A percentile compares a stretch with the other conserved stretches of the same genome.
Evolutionary conservation across 2,797 vertebrate species (phyloP).

Genomic region (Luscinia luscinia): DNA sequence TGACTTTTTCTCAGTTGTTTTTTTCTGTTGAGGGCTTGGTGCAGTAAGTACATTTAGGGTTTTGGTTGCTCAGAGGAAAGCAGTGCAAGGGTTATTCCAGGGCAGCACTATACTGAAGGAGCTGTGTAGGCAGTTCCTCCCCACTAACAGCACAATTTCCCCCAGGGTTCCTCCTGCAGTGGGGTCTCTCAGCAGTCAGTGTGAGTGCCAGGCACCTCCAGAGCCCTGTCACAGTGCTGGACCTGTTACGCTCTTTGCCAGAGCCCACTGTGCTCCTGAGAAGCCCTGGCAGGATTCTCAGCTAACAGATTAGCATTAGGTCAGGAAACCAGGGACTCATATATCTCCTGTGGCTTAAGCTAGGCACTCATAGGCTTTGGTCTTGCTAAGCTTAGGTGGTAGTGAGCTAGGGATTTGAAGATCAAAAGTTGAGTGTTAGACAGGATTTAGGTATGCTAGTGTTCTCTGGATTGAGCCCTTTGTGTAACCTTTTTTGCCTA

Average conservation of each 20-base stretch:
- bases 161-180: not conserved
- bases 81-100: not conserved
- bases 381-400: not conserved
- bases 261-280: not conserved
- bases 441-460: not conserved
- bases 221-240: not conserved
- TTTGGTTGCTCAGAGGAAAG: not conserved
- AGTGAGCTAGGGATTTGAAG: conserved; percentile 17
- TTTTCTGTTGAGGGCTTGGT: not conserved
- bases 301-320: not conserved
- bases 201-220: not conserved
- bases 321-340: not conserved
- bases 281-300: not conserved
- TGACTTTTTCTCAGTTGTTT: not conserved
- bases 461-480: not conserved
- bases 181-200: not conserved
- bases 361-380: not conserved
- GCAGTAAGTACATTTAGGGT: not conserved
- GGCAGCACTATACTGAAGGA: fast-evolving
- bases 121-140: not conserved
- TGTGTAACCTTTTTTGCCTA: conserved; percentile 12
- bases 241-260: not conserved
- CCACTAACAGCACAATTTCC: not conserved
- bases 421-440: not conserved
- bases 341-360: not conserved